Evolutionary conservation across 1,140 invertebrate genomes (phyloP).

Genomic region (Belonocnema kinseyi): DNA sequence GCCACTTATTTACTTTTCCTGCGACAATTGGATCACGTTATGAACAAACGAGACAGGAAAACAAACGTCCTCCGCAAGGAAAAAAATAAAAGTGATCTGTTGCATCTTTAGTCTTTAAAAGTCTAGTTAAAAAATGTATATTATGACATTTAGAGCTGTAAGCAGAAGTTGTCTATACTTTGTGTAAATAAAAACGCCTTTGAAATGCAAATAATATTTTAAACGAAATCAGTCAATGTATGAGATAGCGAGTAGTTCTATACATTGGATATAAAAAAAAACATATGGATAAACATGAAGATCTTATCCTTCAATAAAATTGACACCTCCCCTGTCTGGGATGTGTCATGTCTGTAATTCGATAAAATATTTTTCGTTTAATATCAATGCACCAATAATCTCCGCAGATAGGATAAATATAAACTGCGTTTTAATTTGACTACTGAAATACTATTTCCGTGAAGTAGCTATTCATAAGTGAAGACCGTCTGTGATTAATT

Average conservation of each 20-base stretch:
- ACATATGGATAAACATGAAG: no score
- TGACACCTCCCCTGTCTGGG: no score
- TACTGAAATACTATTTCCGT: not conserved
- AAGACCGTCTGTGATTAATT: constrained; percentile 7
- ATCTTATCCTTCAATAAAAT: no score
- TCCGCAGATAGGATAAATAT: no score
- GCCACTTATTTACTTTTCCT: constrained; percentile 25
- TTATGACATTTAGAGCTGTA: not conserved
- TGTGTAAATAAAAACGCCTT: not conserved
- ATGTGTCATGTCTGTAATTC: no score
- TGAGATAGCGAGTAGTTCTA: no score
- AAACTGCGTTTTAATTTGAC: not conserved
- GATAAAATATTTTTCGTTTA: no score
- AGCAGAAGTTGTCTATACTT: not conserved
- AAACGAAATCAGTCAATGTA: no score
- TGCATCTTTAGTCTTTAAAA: not conserved
- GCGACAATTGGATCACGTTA: constrained; percentile 23
- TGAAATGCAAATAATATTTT: no score
- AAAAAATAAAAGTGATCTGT: not conserved
- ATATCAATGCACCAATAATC: no score
- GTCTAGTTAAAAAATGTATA: constrained; percentile 10
- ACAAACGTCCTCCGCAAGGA: not conserved
- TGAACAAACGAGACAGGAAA: constrained; percentile 24
- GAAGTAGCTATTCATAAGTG: constrained; percentile 7
- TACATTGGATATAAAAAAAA: no score